These are phyloP conservation scores for Actinopyga echinites DNA, from an alignment of 53 echinoderm and acorn worm genomes.

Conservation along the genomic window DNA sequence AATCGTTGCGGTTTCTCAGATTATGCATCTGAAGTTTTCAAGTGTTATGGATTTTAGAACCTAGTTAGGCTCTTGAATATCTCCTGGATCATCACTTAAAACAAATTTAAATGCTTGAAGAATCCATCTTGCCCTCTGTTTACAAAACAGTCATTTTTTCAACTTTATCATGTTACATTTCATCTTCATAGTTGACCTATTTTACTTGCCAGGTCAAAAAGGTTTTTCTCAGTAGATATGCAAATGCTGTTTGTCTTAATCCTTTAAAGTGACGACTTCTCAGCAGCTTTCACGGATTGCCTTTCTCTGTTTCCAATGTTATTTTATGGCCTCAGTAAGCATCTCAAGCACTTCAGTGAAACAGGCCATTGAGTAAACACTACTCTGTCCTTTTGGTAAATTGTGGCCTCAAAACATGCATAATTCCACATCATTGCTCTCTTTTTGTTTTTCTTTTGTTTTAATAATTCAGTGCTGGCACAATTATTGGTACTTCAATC, in stretches of 20 bases:
- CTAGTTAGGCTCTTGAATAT: no score
- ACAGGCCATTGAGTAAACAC: not conserved
- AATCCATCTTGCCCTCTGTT: no score
- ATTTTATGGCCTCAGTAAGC: no score
- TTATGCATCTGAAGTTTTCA: no score
- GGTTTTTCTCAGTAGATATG: not conserved
- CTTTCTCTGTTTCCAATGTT: no score
- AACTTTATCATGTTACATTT: not conserved
- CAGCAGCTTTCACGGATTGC: not conserved
- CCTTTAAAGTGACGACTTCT: not conserved
- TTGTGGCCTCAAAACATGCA: constrained; percentile 27
- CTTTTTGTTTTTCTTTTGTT: constrained; percentile 26
- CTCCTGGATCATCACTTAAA: no score
- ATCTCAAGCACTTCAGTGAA: no score
- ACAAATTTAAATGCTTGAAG: no score
- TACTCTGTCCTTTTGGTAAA: not conserved
- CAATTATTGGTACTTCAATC: constrained; percentile 28
- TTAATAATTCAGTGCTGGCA: constrained; percentile 34
- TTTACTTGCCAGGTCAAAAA: not conserved
- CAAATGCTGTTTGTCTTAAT: constrained; percentile 2
- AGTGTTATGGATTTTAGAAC: no score
- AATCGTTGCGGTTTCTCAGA: no score
- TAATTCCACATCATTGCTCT: constrained; percentile 30
- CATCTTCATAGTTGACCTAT: constrained; percentile 1
- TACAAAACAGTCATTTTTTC: no score